These are phyloP conservation scores for Paracentrotus lividus DNA, from an alignment of 53 echinoderm and acorn worm species.

Conservation along the genomic window DNA sequence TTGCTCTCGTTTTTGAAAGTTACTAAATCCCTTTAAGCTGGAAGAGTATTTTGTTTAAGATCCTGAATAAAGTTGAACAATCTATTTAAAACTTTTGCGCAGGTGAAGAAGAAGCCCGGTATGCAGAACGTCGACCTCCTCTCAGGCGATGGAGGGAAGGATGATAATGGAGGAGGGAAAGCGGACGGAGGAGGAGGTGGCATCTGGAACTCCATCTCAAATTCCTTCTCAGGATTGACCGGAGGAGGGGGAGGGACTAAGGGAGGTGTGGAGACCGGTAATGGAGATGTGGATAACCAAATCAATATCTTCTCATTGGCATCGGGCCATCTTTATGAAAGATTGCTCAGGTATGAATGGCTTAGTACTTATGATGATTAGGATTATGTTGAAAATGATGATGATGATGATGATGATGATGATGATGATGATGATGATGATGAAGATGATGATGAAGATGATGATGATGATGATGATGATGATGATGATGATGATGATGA, in stretches of 20 bases:
- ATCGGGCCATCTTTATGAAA: conserved; percentile 97
- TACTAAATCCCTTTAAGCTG: no score
- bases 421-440: neutral
- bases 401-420: neutral
- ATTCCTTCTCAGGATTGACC: conserved; percentile 88
- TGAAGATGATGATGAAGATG: neutral
- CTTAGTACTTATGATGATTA: neutral
- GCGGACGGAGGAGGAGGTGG: conserved; percentile 76
- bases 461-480: neutral
- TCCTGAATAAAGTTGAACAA: no score
- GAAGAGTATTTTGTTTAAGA: no score
- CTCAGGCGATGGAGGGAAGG: conserved; percentile 28
- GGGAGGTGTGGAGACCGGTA: conserved; percentile 9
- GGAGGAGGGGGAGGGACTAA: conserved; percentile 71
- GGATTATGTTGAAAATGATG: neutral
- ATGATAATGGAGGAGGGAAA: conserved; percentile 60
- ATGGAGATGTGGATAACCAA: conserved; percentile 78
- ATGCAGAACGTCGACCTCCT: conserved; percentile 81
- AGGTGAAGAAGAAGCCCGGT: conserved; percentile 92
- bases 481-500: no score
- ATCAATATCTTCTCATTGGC: conserved; percentile 98
- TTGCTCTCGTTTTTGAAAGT: no score
- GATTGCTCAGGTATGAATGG: conserved; percentile 85
- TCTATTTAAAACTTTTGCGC: no score
- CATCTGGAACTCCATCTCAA: conserved; percentile 93